A percentile compares a stretch with the other conserved stretches of the same genome.
phyloP scores from a whole-genome alignment of 2,113 vertebrate genomes.

The Tragelaphus imberbis region DNA sequence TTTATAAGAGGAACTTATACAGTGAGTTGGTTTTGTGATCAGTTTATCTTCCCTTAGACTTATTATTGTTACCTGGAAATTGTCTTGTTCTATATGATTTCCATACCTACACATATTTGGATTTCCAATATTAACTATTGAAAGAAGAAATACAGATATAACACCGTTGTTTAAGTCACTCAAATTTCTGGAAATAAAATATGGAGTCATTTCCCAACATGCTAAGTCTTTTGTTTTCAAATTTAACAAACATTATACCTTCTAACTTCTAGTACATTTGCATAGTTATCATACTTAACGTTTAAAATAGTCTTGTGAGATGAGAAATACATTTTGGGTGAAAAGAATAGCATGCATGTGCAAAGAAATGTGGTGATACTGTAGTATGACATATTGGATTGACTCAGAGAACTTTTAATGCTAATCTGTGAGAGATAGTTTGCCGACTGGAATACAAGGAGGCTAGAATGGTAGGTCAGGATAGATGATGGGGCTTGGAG shows the following conservation, averaged over 20 bases:
- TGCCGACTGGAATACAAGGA: neutral
- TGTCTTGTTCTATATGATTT: neutral
- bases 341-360: neutral
- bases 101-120: neutral
- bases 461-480: neutral
- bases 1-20: neutral
- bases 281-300: neutral
- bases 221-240: neutral
- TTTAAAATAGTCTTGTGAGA: neutral
- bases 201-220: neutral
- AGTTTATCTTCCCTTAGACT: neutral
- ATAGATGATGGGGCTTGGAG: neutral
- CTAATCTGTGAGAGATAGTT: neutral
- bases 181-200: conserved; percentile 14
- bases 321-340: neutral
- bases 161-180: neutral
- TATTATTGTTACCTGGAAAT: conserved; percentile 15
- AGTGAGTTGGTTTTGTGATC: neutral
- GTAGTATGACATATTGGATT: neutral
- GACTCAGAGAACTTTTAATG: neutral
- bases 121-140: neutral
- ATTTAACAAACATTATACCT: neutral
- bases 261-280: neutral
- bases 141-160: conserved; percentile 7
- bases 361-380: neutral